These are phyloP conservation scores for Cephus cinctus DNA, from an alignment of 1,140 invertebrate genomes.

Conservation along the genomic window DNA sequence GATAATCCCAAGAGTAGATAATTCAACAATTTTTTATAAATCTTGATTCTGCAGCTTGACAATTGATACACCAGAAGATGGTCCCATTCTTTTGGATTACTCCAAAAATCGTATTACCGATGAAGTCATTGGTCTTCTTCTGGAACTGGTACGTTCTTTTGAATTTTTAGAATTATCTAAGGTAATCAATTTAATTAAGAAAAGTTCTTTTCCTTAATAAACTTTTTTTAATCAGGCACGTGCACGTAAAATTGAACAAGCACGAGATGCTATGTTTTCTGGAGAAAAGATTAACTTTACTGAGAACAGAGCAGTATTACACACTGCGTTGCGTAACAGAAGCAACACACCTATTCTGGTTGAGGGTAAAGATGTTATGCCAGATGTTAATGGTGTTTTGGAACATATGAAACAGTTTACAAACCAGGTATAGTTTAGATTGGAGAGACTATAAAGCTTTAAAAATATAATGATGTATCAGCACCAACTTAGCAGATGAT, in stretches of 20 bases:
- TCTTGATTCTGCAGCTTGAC: conserved; percentile 62
- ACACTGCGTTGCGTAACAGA: conserved; percentile 90
- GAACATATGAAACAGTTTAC: conserved; percentile 95
- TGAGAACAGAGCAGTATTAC: conserved; percentile 93
- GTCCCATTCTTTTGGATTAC: conserved; percentile 89
- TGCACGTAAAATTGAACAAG: conserved; percentile 78
- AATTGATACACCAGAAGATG: conserved; percentile 77
- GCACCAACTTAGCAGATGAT: neutral
- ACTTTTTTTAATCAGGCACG: conserved; percentile 63
- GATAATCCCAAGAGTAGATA: conserved; percentile 1
- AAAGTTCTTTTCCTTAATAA: conserved; percentile 8
- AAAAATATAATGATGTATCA: neutral
- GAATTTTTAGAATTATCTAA: conserved; percentile 1
- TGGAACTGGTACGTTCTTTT: conserved; percentile 68
- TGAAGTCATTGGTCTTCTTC: conserved; percentile 70
- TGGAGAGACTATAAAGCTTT: no score
- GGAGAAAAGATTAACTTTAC: conserved; percentile 98
- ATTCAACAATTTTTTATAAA: conserved; percentile 10
- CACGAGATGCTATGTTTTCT: conserved; percentile 89
- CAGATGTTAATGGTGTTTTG: conserved; percentile 88
- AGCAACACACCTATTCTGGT: conserved; percentile 77
- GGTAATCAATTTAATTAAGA: neutral
- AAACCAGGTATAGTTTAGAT: conserved; percentile 62
- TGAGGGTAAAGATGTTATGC: conserved; percentile 91
- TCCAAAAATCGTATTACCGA: conserved; percentile 94